Conservation (phyloP, 2,888 invertebrate genomes). For the Micoletzkya japonica region DNA sequence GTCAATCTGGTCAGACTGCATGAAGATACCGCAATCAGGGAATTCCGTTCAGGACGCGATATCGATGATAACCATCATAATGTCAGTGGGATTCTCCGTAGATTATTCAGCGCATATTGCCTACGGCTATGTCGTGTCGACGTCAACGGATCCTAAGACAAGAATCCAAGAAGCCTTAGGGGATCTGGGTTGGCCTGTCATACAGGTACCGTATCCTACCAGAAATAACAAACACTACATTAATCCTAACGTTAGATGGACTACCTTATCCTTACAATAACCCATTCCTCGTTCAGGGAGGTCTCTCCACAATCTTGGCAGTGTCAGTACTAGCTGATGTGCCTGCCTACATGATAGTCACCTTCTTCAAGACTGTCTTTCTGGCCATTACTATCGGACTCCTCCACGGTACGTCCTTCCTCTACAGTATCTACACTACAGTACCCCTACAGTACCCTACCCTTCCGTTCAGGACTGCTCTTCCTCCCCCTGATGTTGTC, state of each 20-base stretch:
- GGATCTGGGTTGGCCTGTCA: constrained; percentile 85
- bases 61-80: constrained; percentile 76
- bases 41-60: constrained; percentile 70
- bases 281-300: constrained; percentile 63
- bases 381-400: constrained; percentile 64
- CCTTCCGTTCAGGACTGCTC: constrained; percentile 69
- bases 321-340: constrained; percentile 82
- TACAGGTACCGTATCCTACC: constrained; percentile 71
- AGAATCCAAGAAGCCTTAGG: constrained; percentile 71
- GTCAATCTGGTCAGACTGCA: constrained; percentile 68
- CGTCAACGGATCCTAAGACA: constrained; percentile 24
- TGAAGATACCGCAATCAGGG: neutral
- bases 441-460: neutral
- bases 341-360: constrained; percentile 88
- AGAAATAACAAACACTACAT: neutral
- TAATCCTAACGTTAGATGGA: neutral
- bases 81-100: constrained; percentile 94
- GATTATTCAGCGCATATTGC: constrained; percentile 79
- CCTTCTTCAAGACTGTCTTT: constrained; percentile 83
- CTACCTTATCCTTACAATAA: neutral
- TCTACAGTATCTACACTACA: neutral
- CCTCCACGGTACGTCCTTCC: constrained; percentile 77
- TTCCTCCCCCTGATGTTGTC: constrained; percentile 74
- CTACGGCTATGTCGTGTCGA: constrained; percentile 56
- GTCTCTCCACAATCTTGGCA: constrained; percentile 80